Conservation (phyloP, 2,888 invertebrate species). For the Lithosia quadra region DNA sequence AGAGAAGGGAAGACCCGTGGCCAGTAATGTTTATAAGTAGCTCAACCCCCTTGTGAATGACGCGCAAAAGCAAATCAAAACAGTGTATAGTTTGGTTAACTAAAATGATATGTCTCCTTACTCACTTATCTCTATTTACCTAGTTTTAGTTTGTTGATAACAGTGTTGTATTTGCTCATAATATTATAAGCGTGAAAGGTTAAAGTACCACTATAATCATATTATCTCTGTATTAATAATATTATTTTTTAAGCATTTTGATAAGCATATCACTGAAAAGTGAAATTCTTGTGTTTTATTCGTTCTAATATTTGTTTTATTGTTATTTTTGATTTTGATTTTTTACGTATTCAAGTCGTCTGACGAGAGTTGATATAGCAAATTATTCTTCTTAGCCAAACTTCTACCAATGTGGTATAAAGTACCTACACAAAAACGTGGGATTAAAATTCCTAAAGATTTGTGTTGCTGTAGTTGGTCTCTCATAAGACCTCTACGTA, state of each 20-base stretch:
- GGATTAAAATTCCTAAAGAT: too few relatives aligned
- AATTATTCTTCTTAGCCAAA: background rate
- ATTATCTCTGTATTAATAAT: conserved; percentile 29
- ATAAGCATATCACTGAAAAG: conserved; percentile 42
- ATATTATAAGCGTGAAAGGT: conserved; percentile 34
- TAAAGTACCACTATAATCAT: conserved; percentile 23
- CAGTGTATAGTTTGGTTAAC: too few relatives aligned
- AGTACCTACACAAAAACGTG: background rate
- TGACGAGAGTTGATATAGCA: background rate
- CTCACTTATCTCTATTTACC: conserved; percentile 17
- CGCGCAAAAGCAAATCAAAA: too few relatives aligned
- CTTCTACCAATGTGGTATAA: background rate
- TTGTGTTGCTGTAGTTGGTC: too few relatives aligned
- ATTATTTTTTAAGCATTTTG: conserved; percentile 45
- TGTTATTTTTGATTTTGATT: background rate
- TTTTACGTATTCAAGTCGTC: background rate
- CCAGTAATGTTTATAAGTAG: too few relatives aligned
- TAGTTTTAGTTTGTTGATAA: conserved; percentile 2
- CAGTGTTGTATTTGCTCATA: conserved; percentile 25
- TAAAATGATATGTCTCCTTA: background rate
- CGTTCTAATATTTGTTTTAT: background rate
- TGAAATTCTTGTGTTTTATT: conserved; percentile 19
- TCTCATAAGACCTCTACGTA: too few relatives aligned
- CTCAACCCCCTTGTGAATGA: too few relatives aligned
- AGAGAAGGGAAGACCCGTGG: too few relatives aligned